Evolutionary conservation across 1,140 invertebrate species (phyloP).

Genomic region (Centruroides sculpturatus): DNA sequence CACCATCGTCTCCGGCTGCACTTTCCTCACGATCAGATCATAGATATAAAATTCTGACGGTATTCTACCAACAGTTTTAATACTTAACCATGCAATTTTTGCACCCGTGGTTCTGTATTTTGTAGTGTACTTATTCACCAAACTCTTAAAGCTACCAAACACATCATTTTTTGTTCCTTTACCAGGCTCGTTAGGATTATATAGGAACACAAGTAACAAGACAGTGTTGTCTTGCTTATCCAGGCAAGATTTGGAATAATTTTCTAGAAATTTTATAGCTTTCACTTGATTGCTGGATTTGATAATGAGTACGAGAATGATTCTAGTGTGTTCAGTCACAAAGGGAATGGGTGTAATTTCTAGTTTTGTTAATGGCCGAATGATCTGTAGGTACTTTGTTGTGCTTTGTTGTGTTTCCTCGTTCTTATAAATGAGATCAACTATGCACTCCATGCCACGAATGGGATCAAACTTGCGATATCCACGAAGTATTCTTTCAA

Average conservation of each 20-base stretch:
- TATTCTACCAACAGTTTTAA: slow-evolving; percentile 29
- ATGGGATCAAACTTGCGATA: slow-evolving; percentile 74
- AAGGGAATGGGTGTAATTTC: slow-evolving; percentile 77
- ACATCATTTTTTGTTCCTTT: slow-evolving; percentile 23
- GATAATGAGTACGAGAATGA: slow-evolving; percentile 57
- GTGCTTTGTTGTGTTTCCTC: slow-evolving; percentile 25
- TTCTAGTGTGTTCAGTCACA: slow-evolving; percentile 70
- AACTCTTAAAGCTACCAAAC: slow-evolving; percentile 46
- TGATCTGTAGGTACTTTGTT: slow-evolving; percentile 42
- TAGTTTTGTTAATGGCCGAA: slow-evolving; percentile 63
- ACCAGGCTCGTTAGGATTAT: slow-evolving; percentile 17
- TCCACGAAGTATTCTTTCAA: slow-evolving; percentile 50
- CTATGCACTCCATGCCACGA: slow-evolving; percentile 70
- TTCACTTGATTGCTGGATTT: slow-evolving; percentile 34
- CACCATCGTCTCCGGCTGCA: slow-evolving; percentile 50
- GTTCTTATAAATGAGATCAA: slow-evolving; percentile 50
- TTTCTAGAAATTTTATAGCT: slow-evolving; percentile 46
- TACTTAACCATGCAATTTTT: slow-evolving; percentile 48
- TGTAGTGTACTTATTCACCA: slow-evolving; percentile 42
- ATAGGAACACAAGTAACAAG: slow-evolving; percentile 42
- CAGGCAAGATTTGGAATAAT: slow-evolving; percentile 53
- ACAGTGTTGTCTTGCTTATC: slow-evolving; percentile 60
- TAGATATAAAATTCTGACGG: slow-evolving; percentile 45
- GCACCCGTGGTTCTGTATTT: slow-evolving; percentile 51
- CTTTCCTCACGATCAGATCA: slow-evolving; percentile 53